Evolutionary conservation across 2,113 vertebrate species (phyloP).

Genomic region (Damaliscus lunatus): DNA sequence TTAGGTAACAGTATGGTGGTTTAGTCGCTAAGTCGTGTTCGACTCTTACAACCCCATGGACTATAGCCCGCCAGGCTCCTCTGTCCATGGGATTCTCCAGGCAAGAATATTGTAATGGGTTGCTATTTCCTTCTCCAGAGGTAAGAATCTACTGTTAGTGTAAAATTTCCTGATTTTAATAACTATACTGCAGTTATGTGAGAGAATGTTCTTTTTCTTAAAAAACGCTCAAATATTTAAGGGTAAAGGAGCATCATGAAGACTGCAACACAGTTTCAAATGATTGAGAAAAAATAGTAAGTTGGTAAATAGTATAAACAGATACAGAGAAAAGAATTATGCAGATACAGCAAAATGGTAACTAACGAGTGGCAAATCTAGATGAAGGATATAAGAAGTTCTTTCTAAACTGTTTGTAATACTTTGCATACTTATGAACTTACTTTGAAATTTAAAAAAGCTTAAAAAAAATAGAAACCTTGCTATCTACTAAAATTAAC

Average conservation of each 20-base stretch:
- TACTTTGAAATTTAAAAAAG: not conserved
- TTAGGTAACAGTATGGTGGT: not conserved
- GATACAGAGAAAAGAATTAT: not conserved
- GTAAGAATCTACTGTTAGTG: not conserved
- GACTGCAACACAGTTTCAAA: not conserved
- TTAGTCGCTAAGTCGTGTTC: accelerated
- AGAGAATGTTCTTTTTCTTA: not conserved
- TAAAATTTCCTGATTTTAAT: not conserved
- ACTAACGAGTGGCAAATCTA: not conserved
- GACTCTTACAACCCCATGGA: not conserved
- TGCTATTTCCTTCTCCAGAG: not conserved
- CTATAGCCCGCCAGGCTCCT: not conserved
- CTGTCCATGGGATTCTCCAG: not conserved
- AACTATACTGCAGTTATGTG: not conserved
- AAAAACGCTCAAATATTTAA: not conserved
- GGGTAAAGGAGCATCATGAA: not conserved
- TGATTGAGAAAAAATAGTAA: not conserved
- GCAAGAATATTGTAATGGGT: not conserved
- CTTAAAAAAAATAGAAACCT: not conserved
- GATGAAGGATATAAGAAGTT: not conserved
- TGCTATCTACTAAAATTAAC: not conserved
- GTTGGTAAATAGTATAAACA: not conserved
- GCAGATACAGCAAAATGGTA: not conserved
- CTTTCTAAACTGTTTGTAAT: not conserved
- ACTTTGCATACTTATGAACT: not conserved